Conservation (phyloP, 2,888 invertebrate species). For the Andrena dorsata region DNA sequence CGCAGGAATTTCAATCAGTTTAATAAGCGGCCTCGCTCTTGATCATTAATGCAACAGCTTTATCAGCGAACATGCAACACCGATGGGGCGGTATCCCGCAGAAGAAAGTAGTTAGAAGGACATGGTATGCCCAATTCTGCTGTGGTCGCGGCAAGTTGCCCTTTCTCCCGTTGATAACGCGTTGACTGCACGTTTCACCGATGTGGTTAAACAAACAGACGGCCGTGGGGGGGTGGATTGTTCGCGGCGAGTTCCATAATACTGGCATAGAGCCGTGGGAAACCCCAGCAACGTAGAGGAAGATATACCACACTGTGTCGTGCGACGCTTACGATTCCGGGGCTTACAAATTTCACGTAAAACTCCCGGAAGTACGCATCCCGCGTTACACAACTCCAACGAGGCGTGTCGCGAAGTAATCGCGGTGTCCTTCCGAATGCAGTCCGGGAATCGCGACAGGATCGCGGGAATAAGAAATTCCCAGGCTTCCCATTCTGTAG, state of each 20-base stretch:
- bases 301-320: slow-evolving; percentile 39
- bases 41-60: slow-evolving; percentile 7
- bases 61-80: not conserved
- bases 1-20: slow-evolving; percentile 15
- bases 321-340: slow-evolving; percentile 53
- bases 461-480: slow-evolving; percentile 22
- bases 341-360: slow-evolving; percentile 65
- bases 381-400: slow-evolving; percentile 50
- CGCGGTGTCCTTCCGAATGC: slow-evolving; percentile 30
- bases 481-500: not conserved
- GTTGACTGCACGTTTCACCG: slow-evolving; percentile 57
- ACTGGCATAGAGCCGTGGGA: slow-evolving; percentile 60
- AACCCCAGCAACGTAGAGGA: slow-evolving; percentile 57
- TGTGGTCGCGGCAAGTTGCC: slow-evolving; percentile 45
- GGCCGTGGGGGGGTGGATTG: slow-evolving; percentile 49
- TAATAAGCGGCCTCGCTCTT: slow-evolving; percentile 12
- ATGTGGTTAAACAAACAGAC: slow-evolving; percentile 59
- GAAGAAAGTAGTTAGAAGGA: not conserved
- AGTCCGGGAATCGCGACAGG: slow-evolving; percentile 34
- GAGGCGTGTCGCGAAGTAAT: slow-evolving; percentile 36
- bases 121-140: slow-evolving; percentile 4
- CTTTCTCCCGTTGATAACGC: slow-evolving; percentile 43
- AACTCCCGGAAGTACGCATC: slow-evolving; percentile 58
- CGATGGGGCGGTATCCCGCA: not conserved
- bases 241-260: slow-evolving; percentile 64